Percentiles rank a stretch among this genome's conserved stretches.
phyloP scores from a whole-genome alignment of 1,140 invertebrate genomes.

The Sitobion miscanthi region DNA sequence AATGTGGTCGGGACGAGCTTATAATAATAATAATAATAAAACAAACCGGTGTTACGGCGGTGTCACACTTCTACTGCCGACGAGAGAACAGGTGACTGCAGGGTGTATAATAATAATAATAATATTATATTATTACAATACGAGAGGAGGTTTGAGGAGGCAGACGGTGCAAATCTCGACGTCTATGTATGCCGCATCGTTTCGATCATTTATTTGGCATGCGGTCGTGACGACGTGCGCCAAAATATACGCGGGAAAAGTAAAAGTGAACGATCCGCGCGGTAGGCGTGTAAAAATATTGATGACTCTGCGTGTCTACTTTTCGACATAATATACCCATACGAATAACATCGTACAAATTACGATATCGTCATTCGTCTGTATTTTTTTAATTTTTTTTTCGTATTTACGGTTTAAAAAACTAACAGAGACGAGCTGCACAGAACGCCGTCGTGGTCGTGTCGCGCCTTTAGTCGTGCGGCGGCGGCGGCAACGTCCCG shows the following conservation, averaged over 20 bases:
- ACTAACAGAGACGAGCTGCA: not conserved
- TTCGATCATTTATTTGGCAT: not conserved
- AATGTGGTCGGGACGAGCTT: constrained; percentile 46
- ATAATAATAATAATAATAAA: constrained; percentile 35
- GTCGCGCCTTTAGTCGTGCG: constrained; percentile 23
- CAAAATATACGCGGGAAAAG: not conserved
- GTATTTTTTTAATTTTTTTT: not conserved
- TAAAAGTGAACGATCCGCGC: not conserved
- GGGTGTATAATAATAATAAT: not conserved
- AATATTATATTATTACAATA: not conserved
- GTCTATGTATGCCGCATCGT: not conserved
- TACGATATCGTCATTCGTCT: not conserved
- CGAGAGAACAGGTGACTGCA: not conserved
- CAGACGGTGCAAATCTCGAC: not conserved
- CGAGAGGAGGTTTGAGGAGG: not conserved
- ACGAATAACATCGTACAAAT: not conserved
- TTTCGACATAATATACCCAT: not conserved
- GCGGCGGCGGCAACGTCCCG: constrained; percentile 4
- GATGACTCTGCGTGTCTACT: not conserved
- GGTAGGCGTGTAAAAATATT: not conserved
- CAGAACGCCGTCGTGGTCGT: constrained; percentile 4
- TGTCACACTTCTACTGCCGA: not conserved
- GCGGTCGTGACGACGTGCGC: not conserved
- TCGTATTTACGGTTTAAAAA: not conserved
- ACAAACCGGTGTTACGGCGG: constrained; percentile 37